Evolutionary conservation across 1,140 invertebrate species (phyloP).

Genomic region (Procambarus clarkii): DNA sequence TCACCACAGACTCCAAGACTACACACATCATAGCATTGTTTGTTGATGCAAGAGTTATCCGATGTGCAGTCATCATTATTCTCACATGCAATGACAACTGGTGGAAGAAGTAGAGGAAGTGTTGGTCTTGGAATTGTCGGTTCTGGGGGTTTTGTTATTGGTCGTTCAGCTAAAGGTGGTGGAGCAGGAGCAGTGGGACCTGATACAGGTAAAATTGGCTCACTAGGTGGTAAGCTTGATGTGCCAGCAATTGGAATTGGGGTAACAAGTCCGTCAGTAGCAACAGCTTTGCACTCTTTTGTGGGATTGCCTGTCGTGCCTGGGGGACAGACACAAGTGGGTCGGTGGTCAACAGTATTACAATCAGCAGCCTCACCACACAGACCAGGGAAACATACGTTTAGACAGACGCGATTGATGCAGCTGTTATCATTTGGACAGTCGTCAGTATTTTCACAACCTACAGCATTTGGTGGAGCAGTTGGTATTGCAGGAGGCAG

Average conservation of each 20-base stretch:
- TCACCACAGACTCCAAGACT: slow-evolving; percentile 81
- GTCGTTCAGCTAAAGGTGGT: slow-evolving; percentile 49
- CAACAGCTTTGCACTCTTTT: slow-evolving; percentile 78
- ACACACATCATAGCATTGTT: slow-evolving; percentile 86
- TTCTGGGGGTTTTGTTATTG: slow-evolving; percentile 36
- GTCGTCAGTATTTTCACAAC: slow-evolving; percentile 83
- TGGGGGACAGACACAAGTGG: slow-evolving; percentile 85
- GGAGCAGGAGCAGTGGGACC: slow-evolving; percentile 18
- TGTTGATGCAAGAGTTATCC: slow-evolving; percentile 82
- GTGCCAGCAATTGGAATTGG: slow-evolving; percentile 21
- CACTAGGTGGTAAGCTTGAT: slow-evolving; percentile 10
- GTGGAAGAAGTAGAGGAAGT: slow-evolving; percentile 38
- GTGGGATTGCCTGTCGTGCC: slow-evolving; percentile 88
- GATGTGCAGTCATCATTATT: slow-evolving; percentile 82
- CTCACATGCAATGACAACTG: slow-evolving; percentile 84
- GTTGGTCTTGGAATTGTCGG: slow-evolving; percentile 20
- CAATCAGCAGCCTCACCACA: slow-evolving; percentile 89
- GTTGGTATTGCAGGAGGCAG: slow-evolving; percentile 14
- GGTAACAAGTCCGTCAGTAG: slow-evolving; percentile 21
- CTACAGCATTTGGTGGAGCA: slow-evolving; percentile 75
- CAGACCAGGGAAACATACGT: slow-evolving; percentile 73
- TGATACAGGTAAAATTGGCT: slow-evolving; percentile 28
- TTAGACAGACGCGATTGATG: slow-evolving; percentile 69
- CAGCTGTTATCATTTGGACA: slow-evolving; percentile 76
- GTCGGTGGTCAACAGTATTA: slow-evolving; percentile 84